Conservation (phyloP, 2,113 vertebrate genomes). For the Anoura caudifer region DNA sequence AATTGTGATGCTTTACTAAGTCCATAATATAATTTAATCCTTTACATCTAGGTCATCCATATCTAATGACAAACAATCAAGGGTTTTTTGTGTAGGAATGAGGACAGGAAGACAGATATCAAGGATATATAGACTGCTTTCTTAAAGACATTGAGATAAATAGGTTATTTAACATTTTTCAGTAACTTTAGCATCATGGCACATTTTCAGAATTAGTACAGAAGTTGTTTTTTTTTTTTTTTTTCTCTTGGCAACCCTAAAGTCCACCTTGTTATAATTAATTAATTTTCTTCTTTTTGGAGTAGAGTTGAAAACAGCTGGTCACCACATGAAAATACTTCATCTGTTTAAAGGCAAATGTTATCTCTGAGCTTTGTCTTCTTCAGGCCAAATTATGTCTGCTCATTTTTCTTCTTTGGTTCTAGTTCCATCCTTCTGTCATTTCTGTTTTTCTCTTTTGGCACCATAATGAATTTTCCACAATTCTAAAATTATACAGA, state of each 20-base stretch:
- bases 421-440: constrained; percentile 28
- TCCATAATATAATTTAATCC: neutral
- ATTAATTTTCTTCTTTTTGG: constrained; percentile 22
- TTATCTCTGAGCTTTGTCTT: constrained; percentile 45
- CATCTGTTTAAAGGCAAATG: constrained; percentile 48
- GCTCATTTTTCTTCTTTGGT: constrained; percentile 37
- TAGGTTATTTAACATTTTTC: neutral
- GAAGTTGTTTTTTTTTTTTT: neutral
- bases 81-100: neutral
- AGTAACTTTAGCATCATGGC: neutral
- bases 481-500: constrained; percentile 13
- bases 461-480: neutral
- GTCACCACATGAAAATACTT: constrained; percentile 42
- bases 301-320: constrained; percentile 52
- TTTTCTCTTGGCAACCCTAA: neutral
- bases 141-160: neutral
- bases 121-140: neutral
- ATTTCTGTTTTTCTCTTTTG: constrained; percentile 45
- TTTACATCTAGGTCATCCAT: neutral
- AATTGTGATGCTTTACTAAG: neutral
- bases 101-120: neutral
- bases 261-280: constrained; percentile 30
- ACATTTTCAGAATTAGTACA: neutral
- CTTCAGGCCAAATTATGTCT: constrained; percentile 29
- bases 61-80: neutral